Percentiles rank a stretch among this genome's conserved stretches.
Conservation (phyloP, 2,888 invertebrate species). For the Cremastinae sp. region DNA sequence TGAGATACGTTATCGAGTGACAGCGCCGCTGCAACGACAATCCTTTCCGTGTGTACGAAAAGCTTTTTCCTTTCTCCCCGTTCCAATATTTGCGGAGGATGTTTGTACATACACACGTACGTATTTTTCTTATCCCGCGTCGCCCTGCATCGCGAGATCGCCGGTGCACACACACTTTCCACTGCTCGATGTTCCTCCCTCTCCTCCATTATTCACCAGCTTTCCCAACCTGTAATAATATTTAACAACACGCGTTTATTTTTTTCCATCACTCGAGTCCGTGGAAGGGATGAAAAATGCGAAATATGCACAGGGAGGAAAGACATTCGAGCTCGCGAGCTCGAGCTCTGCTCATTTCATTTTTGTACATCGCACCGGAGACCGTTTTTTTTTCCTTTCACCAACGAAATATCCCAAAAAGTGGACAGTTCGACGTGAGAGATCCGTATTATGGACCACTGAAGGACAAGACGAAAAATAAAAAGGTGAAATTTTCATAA, state of each 20-base stretch:
- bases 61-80: neutral
- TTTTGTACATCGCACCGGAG: conserved; percentile 1
- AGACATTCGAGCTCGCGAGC: conserved; percentile 24
- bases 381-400: too few relatives aligned
- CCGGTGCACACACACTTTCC: conserved; percentile 55
- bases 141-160: too few relatives aligned
- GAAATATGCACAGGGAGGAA: neutral
- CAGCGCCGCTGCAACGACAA: conserved; percentile 15
- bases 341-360: conserved; percentile 4
- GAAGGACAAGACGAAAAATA: too few relatives aligned
- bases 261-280: conserved; percentile 22
- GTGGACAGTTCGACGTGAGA: too few relatives aligned
- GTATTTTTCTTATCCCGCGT: conserved; percentile 23
- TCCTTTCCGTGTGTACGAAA: conserved; percentile 4
- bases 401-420: too few relatives aligned
- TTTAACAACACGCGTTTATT: conserved; percentile 58
- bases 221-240: conserved; percentile 66
- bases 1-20: conserved; percentile 25
- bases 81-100: neutral
- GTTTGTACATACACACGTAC: conserved; percentile 20
- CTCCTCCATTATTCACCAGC: conserved; percentile 71
- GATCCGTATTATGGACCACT: too few relatives aligned
- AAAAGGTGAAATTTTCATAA: too few relatives aligned
- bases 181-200: conserved; percentile 39
- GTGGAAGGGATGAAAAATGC: conserved; percentile 13